These are phyloP conservation scores for Lasioglossum marginatum DNA, from an alignment of 2,888 invertebrate species.

Conservation along the genomic window DNA sequence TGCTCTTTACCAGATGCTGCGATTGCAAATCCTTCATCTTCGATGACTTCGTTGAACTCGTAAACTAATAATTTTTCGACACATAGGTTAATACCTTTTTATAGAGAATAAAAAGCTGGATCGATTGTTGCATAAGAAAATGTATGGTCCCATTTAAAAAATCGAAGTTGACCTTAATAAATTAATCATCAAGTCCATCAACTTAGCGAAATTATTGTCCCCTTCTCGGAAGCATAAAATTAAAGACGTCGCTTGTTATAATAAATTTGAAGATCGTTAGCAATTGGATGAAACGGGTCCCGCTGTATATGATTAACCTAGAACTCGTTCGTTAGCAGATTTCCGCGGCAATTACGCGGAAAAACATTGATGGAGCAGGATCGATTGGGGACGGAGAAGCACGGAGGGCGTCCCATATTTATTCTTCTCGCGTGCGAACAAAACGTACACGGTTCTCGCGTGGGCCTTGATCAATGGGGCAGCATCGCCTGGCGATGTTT, in stretches of 20 bases:
- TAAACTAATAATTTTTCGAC: too few relatives aligned
- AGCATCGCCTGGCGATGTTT: neutral
- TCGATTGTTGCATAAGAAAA: too few relatives aligned
- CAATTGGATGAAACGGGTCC: neutral
- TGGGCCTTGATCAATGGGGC: neutral
- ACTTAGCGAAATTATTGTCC: neutral
- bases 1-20: neutral
- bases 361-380: neutral
- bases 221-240: neutral
- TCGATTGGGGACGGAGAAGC: neutral
- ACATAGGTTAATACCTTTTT: too few relatives aligned
- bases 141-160: too few relatives aligned
- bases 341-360: neutral
- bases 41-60: neutral
- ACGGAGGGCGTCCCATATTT: neutral
- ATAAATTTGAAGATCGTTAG: neutral
- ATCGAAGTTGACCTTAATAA: too few relatives aligned
- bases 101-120: too few relatives aligned
- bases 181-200: neutral
- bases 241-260: neutral
- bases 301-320: neutral
- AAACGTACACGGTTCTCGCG: conserved; percentile 2
- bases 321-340: neutral
- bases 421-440: conserved; percentile 2
- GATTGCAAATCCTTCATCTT: neutral